A percentile compares a stretch with the other conserved stretches of the same genome.
Conservation (phyloP, 2,113 vertebrate genomes). For the Arothron firmamentum region DNA sequence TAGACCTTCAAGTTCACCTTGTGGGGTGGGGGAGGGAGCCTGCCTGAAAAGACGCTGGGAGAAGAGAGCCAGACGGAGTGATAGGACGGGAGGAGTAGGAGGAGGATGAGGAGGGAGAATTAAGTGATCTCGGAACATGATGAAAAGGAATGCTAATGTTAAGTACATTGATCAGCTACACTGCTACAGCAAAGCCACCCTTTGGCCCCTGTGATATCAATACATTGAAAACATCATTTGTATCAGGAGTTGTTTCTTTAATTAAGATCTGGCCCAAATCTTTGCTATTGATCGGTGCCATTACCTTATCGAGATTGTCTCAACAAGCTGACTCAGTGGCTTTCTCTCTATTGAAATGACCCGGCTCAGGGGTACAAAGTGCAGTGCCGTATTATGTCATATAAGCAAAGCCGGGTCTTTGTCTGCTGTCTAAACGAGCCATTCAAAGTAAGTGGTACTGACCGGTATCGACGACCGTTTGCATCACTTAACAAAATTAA, state of each 20-base stretch:
- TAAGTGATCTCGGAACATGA: conserved; percentile 73
- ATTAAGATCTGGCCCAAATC: conserved; percentile 91
- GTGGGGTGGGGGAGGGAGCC: conserved; percentile 57
- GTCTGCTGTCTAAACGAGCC: conserved; percentile 53
- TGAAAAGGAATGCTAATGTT: conserved; percentile 85
- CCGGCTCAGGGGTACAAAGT: conserved; percentile 64
- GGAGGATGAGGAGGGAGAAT: conserved; percentile 65
- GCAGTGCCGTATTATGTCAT: conserved; percentile 64
- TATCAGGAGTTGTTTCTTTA: conserved; percentile 95
- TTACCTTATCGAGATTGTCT: conserved; percentile 84
- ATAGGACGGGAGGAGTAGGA: conserved; percentile 28
- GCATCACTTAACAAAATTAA: conserved; percentile 71
- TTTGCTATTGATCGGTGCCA: conserved; percentile 84
- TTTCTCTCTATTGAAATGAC: conserved; percentile 74
- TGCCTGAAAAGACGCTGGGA: conserved; percentile 63
- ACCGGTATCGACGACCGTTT: conserved; percentile 65
- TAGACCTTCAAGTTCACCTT: conserved; percentile 81
- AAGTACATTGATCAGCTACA: conserved; percentile 76
- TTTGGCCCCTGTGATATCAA: conserved; percentile 73
- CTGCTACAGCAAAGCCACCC: conserved; percentile 62
- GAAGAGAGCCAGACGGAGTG: conserved; percentile 28
- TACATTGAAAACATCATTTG: conserved; percentile 91
- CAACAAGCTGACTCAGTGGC: conserved; percentile 77
- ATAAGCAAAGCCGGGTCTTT: conserved; percentile 58
- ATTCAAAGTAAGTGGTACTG: conserved; percentile 69